Conservation (phyloP, 1,140 invertebrate species). For the Cydia pomonella region DNA sequence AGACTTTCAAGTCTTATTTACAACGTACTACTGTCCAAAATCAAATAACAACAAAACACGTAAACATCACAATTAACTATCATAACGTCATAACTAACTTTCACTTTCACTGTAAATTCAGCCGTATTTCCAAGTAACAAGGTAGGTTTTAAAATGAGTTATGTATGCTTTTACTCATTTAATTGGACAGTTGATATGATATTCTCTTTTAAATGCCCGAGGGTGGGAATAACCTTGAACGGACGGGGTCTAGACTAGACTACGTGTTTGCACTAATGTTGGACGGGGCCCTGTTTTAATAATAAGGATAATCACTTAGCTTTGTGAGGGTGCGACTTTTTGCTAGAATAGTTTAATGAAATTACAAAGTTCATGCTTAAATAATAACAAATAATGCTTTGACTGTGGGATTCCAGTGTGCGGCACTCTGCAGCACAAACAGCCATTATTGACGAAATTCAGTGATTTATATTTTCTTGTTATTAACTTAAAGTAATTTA, state of each 20-base stretch:
- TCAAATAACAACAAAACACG: not conserved
- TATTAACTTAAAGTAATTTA: too few relatives aligned
- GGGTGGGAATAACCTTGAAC: constrained; percentile 5
- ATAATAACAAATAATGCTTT: too few relatives aligned
- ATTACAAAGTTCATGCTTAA: too few relatives aligned
- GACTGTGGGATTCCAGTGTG: too few relatives aligned
- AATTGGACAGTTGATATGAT: constrained; percentile 28
- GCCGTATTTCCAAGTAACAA: not conserved
- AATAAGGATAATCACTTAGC: constrained; percentile 6
- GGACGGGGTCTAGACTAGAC: not conserved
- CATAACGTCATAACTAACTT: not conserved
- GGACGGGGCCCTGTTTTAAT: not conserved
- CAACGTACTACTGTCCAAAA: not conserved
- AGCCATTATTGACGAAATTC: too few relatives aligned
- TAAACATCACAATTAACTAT: not conserved
- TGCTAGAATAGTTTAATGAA: too few relatives aligned
- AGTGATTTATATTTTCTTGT: too few relatives aligned
- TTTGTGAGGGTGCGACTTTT: not conserved
- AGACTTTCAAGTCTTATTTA: not conserved
- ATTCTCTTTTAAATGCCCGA: constrained; percentile 19
- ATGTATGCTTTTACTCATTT: not conserved
- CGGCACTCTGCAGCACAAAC: too few relatives aligned
- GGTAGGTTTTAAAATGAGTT: not conserved
- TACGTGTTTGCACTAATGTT: constrained; percentile 5
- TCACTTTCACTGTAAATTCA: not conserved